These are phyloP conservation scores for Ligdia adustata DNA, from an alignment of 2,888 invertebrate species.

Conservation along the genomic window DNA sequence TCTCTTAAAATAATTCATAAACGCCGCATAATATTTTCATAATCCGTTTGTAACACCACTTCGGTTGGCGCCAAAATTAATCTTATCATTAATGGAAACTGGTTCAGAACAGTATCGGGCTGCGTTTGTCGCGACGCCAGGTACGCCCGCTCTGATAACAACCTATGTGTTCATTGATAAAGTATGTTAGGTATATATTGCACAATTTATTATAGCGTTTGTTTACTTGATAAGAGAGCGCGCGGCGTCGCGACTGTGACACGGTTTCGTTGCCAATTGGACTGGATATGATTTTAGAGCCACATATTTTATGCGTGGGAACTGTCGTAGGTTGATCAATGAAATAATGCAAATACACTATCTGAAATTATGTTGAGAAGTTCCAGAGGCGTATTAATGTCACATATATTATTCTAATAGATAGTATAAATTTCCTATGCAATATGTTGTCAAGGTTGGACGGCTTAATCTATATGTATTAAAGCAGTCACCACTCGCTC, in stretches of 20 bases:
- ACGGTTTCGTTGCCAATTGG: not conserved
- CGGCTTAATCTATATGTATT: too few relatives aligned
- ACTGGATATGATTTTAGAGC: not conserved
- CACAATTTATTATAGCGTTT: conserved; percentile 44
- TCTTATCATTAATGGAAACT: conserved; percentile 67
- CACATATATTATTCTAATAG: too few relatives aligned
- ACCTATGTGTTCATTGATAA: conserved; percentile 52
- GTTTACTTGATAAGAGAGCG: conserved; percentile 49
- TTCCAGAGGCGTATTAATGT: too few relatives aligned
- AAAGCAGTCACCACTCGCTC: too few relatives aligned
- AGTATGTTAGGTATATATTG: conserved; percentile 48
- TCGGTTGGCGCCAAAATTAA: conserved; percentile 61
- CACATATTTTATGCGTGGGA: too few relatives aligned
- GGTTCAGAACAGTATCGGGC: conserved; percentile 50
- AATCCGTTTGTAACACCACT: conserved; percentile 13
- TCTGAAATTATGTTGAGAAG: too few relatives aligned
- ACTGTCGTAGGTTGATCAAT: too few relatives aligned
- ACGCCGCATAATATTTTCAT: conserved; percentile 2
- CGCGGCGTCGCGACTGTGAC: conserved; percentile 13
- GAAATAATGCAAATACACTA: too few relatives aligned
- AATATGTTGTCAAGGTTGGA: too few relatives aligned
- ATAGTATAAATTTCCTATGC: too few relatives aligned
- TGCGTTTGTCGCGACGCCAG: conserved; percentile 42
- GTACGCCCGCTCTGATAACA: conserved; percentile 55
- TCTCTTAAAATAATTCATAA: too few relatives aligned